Base-by-base conservation (phyloP, 2,113 vertebrate species). In the Saguinus midas region DNA sequence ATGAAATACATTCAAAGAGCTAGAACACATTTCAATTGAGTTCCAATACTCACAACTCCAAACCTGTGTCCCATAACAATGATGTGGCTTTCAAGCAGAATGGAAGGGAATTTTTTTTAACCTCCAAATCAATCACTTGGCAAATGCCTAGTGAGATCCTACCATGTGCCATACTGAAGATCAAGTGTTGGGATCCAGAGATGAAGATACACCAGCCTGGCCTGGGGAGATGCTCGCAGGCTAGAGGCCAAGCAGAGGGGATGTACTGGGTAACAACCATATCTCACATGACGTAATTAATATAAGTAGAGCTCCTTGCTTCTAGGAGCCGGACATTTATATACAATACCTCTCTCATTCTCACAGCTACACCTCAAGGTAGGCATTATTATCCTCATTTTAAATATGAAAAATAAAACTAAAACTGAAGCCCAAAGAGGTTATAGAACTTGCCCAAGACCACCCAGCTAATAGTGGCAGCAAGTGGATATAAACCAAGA, bases 391-490 rank as follows among this genome's bases (percentile, higher is more conserved):
- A 76, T 45, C 32, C 29, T 6, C 13, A 86, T 58, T 73, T 95
- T 79, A 92, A 79, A 96, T 48, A 78, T 90, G 43, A 91, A 40
- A 96, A 75, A 75, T 29, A 32, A 73, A 93, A 76, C 20, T 58
- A 92, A 87, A 96, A 45, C 64, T 52, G 21, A 84, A 70, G 40
- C 16, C 81, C 64, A 70, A 89, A 87, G 20, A 86, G 55, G n/a
- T 66, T 45, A 12, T n/a, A 0, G 45, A 45, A 75, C 29, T 79
- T 37, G 52, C 79, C 84, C 52, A 58, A 61, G n/a, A 45, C 20
- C 85, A 58, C 61, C 40, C 32, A 83, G 7, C 45, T 40, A n/a
- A 43, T 40, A 12, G 8, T 50, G 72, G n/a, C 76, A 96, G 92
- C 89, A 55, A 48, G 25, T 87, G 40, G 57, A 43, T 25, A n/a